Conservation (phyloP, 2,797 vertebrate species). For the Cossypha polioptera region DNA sequence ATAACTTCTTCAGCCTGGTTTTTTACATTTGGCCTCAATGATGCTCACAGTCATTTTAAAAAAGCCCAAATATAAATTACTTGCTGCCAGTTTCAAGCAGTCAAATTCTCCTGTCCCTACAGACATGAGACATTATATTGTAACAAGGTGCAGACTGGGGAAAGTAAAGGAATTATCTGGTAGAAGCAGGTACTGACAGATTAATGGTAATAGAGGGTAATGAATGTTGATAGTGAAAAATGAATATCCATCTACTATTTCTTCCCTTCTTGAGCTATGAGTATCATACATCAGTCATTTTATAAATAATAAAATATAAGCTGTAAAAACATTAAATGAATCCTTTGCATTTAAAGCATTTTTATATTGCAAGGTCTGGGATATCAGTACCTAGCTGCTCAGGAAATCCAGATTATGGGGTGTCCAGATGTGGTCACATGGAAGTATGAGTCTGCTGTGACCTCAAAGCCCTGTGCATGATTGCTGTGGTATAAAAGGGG, state of each 20-base stretch:
- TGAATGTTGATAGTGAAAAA: constrained; percentile 51
- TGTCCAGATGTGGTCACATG: background rate
- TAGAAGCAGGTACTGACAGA: constrained; percentile 61
- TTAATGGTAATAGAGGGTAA: constrained; percentile 54
- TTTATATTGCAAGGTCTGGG: background rate
- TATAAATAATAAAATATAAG: background rate
- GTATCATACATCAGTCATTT: background rate
- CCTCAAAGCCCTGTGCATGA: background rate
- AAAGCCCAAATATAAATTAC: constrained; percentile 70
- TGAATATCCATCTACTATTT: constrained; percentile 15
- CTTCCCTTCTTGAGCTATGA: background rate
- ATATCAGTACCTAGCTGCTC: background rate
- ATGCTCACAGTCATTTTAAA: constrained; percentile 67
- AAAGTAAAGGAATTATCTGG: constrained; percentile 57
- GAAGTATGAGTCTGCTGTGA: background rate
- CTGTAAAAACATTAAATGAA: background rate
- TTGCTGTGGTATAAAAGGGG: background rate
- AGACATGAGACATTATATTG: constrained; percentile 42
- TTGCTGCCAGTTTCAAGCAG: constrained; percentile 57
- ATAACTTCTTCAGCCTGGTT: constrained; percentile 55
- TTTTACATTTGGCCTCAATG: constrained; percentile 69
- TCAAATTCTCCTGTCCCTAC: constrained; percentile 53
- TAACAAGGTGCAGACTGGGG: constrained; percentile 58
- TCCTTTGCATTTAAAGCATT: background rate
- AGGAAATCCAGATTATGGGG: background rate